Conservation (phyloP, 2,888 invertebrate species). For the Drosophila mercatorum region DNA sequence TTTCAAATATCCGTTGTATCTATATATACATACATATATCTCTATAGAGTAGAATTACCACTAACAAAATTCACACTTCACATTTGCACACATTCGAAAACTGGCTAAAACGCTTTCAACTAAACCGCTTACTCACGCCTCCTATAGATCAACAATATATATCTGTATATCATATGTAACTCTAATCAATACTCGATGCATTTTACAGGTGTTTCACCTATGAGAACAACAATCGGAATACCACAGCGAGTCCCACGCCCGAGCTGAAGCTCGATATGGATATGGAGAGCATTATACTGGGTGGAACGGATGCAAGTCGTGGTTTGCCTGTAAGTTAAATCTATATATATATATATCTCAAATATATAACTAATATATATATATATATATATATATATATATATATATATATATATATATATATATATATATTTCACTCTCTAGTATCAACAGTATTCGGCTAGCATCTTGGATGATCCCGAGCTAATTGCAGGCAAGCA, state of each 20-base stretch:
- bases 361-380: neutral
- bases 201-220: constrained; percentile 83
- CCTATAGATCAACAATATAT: constrained; percentile 16
- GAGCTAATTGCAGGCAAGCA: constrained; percentile 95
- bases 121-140: constrained; percentile 64
- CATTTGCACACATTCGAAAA: constrained; percentile 64
- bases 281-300: constrained; percentile 74
- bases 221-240: constrained; percentile 82
- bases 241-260: constrained; percentile 82
- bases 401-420: neutral
- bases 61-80: constrained; percentile 60
- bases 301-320: constrained; percentile 58
- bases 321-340: constrained; percentile 68
- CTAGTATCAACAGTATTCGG: constrained; percentile 88
- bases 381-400: neutral
- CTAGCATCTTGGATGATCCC: constrained; percentile 96
- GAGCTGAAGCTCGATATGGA: constrained; percentile 83
- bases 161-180: neutral
- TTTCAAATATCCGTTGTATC: constrained; percentile 19
- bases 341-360: neutral
- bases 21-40: neutral
- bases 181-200: constrained; percentile 9
- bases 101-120: constrained; percentile 60
- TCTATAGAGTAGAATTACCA: constrained; percentile 19
- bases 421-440: neutral